These are phyloP conservation scores for Harpagifer antarcticus DNA, from an alignment of 2,797 vertebrate genomes.

Conservation along the genomic window DNA sequence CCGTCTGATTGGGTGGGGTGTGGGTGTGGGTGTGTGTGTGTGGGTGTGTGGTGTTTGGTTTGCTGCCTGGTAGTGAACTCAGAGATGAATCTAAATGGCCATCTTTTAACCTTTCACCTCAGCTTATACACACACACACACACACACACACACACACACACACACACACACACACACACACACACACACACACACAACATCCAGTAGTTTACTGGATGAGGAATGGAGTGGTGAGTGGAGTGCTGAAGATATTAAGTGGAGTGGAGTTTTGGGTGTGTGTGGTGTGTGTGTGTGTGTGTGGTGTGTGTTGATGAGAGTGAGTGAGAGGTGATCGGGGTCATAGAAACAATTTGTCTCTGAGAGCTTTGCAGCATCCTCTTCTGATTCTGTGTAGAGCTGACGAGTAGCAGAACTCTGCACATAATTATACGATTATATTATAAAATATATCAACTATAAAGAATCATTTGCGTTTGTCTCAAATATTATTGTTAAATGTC, in stretches of 20 bases:
- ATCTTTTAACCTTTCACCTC: constrained; percentile 74
- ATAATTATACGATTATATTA: neutral
- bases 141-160: constrained; percentile 4
- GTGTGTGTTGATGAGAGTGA: constrained; percentile 14
- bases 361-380: constrained; percentile 52
- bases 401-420: neutral
- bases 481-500: neutral
- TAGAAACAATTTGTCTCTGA: constrained; percentile 60
- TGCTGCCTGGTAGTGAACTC: constrained; percentile 57
- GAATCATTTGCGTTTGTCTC: neutral
- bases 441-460: neutral
- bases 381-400: constrained; percentile 23
- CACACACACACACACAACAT: constrained; percentile 20
- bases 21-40: too few relatives aligned
- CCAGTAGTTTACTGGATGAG: constrained; percentile 53
- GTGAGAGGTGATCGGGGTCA: constrained; percentile 61
- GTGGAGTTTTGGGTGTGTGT: constrained; percentile 33
- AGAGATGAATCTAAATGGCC: constrained; percentile 75
- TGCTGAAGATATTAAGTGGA: constrained; percentile 52
- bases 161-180: constrained; percentile 21
- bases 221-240: constrained; percentile 52
- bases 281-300: too few relatives aligned
- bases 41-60: constrained; percentile 28
- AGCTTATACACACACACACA: constrained; percentile 8
- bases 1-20: constrained; percentile 28